phyloP scores from a whole-genome alignment of 1,140 invertebrate species.

The Eupristina koningsbergeri region DNA sequence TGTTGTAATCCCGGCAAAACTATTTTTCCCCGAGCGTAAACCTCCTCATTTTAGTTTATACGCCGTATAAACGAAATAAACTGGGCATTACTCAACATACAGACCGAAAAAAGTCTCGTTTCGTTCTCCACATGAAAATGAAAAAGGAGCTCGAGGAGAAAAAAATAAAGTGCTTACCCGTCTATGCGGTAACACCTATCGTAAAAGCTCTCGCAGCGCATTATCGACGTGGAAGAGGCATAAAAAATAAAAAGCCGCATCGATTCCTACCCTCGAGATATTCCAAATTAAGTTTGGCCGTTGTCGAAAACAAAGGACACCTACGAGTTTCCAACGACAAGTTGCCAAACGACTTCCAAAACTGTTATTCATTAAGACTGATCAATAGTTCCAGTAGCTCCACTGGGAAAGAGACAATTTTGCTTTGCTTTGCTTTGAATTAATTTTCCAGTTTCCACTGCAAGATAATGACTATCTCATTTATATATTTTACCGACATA shows the following conservation, averaged over 20 bases:
- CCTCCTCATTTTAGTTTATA: constrained; percentile 21
- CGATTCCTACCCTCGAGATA: constrained; percentile 1
- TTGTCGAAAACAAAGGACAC: background rate
- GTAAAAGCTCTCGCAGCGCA: background rate
- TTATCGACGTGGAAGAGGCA: background rate
- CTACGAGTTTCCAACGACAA: background rate
- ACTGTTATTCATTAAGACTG: too few relatives aligned
- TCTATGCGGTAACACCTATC: background rate
- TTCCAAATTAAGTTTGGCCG: background rate
- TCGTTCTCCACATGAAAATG: background rate
- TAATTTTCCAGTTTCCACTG: too few relatives aligned
- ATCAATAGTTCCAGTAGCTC: too few relatives aligned
- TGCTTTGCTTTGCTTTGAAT: too few relatives aligned
- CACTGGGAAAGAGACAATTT: too few relatives aligned
- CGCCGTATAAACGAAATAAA: constrained; percentile 9
- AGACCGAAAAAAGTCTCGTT: background rate
- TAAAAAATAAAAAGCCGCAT: constrained; percentile 24
- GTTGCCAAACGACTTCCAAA: too few relatives aligned
- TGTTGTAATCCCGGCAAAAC: too few relatives aligned
- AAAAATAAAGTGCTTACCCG: background rate
- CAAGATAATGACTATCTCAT: too few relatives aligned
- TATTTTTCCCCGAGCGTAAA: background rate
- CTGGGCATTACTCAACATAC: background rate
- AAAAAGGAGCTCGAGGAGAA: background rate
- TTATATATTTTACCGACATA: too few relatives aligned